Evolutionary conservation across 2,888 invertebrate genomes (phyloP), one percentile per base, ranked within the genome.

Genomic region (Euphydryas editha): DNA sequence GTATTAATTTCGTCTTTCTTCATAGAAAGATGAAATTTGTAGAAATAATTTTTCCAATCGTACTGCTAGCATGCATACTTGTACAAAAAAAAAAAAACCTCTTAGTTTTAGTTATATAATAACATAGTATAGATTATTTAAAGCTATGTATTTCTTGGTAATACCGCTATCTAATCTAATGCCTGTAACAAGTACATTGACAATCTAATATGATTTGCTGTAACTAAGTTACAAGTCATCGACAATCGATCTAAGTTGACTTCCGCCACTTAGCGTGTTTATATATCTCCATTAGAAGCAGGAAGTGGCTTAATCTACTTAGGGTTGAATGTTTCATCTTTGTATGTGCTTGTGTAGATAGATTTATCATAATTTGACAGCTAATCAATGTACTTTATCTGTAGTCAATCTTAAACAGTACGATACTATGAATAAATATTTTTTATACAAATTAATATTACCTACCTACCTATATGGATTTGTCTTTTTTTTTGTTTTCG

Each of bases 261-360:
- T 82, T 85, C 85, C 84, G 85, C 83, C 84, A 83, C 85, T 85
- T 80, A 83, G 71, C 77, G 65, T 78, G 77, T 81, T 80, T 81
- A 77, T 51, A 24, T 73, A 68, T 76, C 75, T 75, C 78, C 79
- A 82, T 81, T 82, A 81, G 68, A 73, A 63, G 56, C 65, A 67
- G 65, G 68, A 68, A 65, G 54, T 59, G 13, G 44, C 44, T 58
- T 51, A 36, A 30, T 47, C 21, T 36, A 11, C 24, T 49, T 18
- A 44, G 30, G 49, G 37, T 36, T 20, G n/a, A 10, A 36, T 46
- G 18, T 44, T 59, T 13, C 15, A 30, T 18, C 47, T 1, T 30
- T 39, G 18, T 39, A 47, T 17, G 20, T 51, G 17, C 0, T 42
- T 6, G 18, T 36, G 13, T 5, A 5, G 1, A 42, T 51, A 54